phyloP scores from a whole-genome alignment of 2,888 invertebrate species.

The Antheraea assamensis region DNA sequence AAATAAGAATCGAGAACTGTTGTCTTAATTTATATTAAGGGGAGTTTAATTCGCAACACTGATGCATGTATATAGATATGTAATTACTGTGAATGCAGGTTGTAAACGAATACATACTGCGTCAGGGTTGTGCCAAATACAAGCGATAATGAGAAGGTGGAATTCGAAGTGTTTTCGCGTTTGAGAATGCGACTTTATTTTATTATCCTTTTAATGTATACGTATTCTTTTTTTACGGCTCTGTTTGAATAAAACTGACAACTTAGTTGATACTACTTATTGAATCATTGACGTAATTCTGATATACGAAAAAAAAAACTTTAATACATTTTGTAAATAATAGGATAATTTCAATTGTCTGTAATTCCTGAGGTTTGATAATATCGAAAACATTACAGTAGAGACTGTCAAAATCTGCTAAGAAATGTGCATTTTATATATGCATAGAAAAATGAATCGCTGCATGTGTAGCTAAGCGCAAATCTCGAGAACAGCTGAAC shows the following conservation, averaged over 20 bases:
- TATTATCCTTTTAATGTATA: background rate
- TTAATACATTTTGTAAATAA: background rate
- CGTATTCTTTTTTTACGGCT: background rate
- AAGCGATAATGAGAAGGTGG: slow-evolving; percentile 1
- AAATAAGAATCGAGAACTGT: background rate
- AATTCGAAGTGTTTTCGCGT: slow-evolving; percentile 9
- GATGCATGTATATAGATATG: background rate
- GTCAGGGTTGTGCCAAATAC: background rate
- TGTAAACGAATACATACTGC: background rate
- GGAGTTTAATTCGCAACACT: background rate
- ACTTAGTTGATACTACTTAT: background rate
- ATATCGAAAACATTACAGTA: background rate
- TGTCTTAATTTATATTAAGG: background rate
- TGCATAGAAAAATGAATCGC: too few species aligned
- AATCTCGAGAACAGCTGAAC: too few species aligned
- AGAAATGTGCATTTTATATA: too few species aligned
- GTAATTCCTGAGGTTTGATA: background rate
- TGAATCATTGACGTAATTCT: background rate
- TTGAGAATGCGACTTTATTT: background rate
- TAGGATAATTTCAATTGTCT: too few species aligned
- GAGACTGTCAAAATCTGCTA: background rate
- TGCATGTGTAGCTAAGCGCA: too few species aligned
- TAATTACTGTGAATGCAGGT: background rate
- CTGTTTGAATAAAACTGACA: background rate
- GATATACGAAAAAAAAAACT: background rate